Conservation (phyloP, 2,888 invertebrate species). For the Thysanoteuthis rhombus region DNA sequence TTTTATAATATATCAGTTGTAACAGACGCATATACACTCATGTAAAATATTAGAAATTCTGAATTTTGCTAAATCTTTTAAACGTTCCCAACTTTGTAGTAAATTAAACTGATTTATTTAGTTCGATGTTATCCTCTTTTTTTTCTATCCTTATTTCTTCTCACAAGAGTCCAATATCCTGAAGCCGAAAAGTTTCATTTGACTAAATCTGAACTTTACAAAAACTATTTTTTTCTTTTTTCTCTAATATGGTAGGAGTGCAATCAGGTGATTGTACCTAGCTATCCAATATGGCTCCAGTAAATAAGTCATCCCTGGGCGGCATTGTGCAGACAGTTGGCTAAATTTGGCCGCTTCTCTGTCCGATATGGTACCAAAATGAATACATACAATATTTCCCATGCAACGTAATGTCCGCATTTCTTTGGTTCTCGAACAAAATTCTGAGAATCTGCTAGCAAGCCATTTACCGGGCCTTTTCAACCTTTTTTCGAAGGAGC, state of each 20-base stretch:
- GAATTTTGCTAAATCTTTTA: too few species aligned
- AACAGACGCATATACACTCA: too few species aligned
- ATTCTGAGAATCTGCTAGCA: neutral
- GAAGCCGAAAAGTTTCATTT: neutral
- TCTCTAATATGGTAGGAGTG: neutral
- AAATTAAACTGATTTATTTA: neutral
- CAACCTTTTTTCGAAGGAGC: neutral
- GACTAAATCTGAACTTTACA: neutral
- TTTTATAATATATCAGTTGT: too few species aligned
- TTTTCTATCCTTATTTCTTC: neutral
- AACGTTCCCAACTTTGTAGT: too few species aligned
- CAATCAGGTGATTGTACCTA: too few species aligned
- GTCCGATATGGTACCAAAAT: neutral
- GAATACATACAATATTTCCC: neutral
- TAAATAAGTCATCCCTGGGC: neutral
- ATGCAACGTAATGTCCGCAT: neutral
- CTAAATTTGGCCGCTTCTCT: constrained; percentile 12
- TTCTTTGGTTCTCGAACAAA: neutral
- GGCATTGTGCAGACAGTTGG: neutral
- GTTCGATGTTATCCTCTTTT: neutral
- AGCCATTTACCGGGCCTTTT: neutral
- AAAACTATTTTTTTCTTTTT: neutral
- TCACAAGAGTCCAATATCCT: neutral
- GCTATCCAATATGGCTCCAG: neutral
- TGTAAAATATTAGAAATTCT: too few species aligned